phyloP scores from a whole-genome alignment of 92 coral and sea anemone genomes.

The Phenganax marumi region DNA sequence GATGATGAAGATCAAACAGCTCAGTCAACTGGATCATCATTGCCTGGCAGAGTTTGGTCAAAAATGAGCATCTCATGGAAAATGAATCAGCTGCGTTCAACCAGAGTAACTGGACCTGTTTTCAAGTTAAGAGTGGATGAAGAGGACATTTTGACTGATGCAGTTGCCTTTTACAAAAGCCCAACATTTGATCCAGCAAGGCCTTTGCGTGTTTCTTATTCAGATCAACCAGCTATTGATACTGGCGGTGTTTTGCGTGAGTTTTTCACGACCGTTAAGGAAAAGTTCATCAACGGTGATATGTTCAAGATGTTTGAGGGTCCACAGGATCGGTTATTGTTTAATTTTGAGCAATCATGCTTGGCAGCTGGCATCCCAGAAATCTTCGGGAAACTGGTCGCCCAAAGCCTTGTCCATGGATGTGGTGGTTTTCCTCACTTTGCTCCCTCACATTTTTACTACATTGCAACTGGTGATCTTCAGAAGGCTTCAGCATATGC shows the following conservation, averaged over 20 bases:
- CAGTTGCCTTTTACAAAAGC: slow-evolving; percentile 44
- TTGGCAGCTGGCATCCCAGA: slow-evolving; percentile 50
- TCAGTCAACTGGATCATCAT: not conserved
- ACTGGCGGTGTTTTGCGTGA: slow-evolving; percentile 47
- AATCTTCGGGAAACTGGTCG: slow-evolving; percentile 43
- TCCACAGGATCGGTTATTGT: slow-evolving; percentile 30
- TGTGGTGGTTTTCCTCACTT: too few relatives aligned
- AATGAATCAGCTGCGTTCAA: slow-evolving; percentile 32
- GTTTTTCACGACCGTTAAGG: slow-evolving; percentile 47
- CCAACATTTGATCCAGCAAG: slow-evolving; percentile 31
- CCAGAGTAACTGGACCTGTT: slow-evolving; percentile 4
- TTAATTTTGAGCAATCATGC: slow-evolving; percentile 35
- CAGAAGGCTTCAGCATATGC: slow-evolving; percentile 42
- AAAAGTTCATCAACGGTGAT: not conserved
- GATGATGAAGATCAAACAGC: not conserved
- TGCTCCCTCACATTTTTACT: slow-evolving; percentile 43
- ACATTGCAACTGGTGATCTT: slow-evolving; percentile 44
- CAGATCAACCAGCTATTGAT: slow-evolving; percentile 53
- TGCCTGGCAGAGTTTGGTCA: not conserved
- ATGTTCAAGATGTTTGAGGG: slow-evolving; percentile 44
- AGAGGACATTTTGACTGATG: slow-evolving; percentile 54
- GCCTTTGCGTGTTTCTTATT: slow-evolving; percentile 26
- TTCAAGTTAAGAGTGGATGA: slow-evolving; percentile 43
- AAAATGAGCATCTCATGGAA: slow-evolving; percentile 12
- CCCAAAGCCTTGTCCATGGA: slow-evolving; percentile 40